Evolutionary conservation across 2,113 vertebrate species (phyloP), one percentile per base, ranked within the genome.

Genomic region (Haplotaxodon microlepis): DNA sequence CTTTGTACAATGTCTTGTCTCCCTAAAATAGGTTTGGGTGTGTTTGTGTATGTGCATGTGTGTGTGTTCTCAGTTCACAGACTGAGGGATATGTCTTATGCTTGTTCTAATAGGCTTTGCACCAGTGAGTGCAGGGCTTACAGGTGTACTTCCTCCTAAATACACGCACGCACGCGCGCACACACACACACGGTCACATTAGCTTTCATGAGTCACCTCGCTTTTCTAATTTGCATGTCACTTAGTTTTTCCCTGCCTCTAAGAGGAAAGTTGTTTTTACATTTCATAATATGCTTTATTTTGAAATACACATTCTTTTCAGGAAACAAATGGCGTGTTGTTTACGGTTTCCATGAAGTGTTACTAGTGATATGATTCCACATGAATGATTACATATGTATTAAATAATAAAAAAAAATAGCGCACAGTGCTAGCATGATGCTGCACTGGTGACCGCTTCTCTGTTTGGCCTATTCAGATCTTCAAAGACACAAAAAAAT

Each of bases 21-120:
- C 19, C 66, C 87, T 76, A 42, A 71, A 71, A 86, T 84, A 66
- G 21, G 83, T 45, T 90, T 78, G 24, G 56, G n/a, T 81, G 54
- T 80, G 50, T 78, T 31, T 42, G 50, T 84, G 51, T 59, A 16
- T 40, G 42, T 86, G 59, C 78, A 34, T 76, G 21, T 66, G 81
- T 53, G 59, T 61, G 34, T 51, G 54, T 85, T 84, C 78, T 71
- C 59, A 59, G 86, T 90, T 91, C 91, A 93, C 82, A 92, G 89
- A 93, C 86, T 89, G 83, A 88, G 83, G 87, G 76, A 86, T 79
- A 89, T 90, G 90, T 94, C 90, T 88, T 91, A 40, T 71, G 82
- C 90, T 93, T 92, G 92, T 94, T 94, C 86, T 92, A 94, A 96
- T 92, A 94, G 91, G 94, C 84, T 94, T 90, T 93, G 94, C 94